Base-by-base conservation (phyloP, 2,797 vertebrate genomes). In the Arnoldichthys spilopterus region DNA sequence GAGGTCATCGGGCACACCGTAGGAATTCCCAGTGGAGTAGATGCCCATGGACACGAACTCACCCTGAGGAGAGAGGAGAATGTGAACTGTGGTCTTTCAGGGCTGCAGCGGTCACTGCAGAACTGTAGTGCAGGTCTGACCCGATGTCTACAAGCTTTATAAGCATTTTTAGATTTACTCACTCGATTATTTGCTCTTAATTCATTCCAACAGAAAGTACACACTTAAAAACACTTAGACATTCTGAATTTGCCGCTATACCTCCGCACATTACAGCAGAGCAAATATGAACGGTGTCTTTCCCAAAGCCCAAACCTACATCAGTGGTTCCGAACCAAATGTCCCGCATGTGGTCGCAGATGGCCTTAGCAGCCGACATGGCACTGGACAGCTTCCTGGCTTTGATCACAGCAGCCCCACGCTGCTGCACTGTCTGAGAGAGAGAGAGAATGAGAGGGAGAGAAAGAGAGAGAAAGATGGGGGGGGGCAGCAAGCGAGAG, bases 341-440 rank as follows among this genome's bases (percentile, higher is more conserved):
- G 92, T 97, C 94, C 85, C 94, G 95, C 93, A 98, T 92, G 74
- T 99, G 97, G 91, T 99, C 98, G 72, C 96, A 95, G 90, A 99
- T 98, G 87, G 97, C 97, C 90, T 99, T 99, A 37, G 97, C 96
- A 18, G 97, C 98, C 47, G 97, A 99, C 97, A 99, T 98, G 0
- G 97, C 97, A 76, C 97, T 99, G 90, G 98, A 99, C 69, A 99
- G 92, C 87, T 99, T 99, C 85, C 96, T 92, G 80, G 97, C 96
- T 85, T 98, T 97, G 88, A 99, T 98, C 85, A 99, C 96, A 0
- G 96, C 95, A 3, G 96, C 97, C 0, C 98, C 97, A 20, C 96
- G 95, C 88, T 92, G 96, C 87, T 99, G 97, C 85, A 99, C 97
- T 0, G 94, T 97, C 98, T 99, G 90, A 67, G 13, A 64, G 81